Evolutionary conservation across 2,888 invertebrate genomes (phyloP), one percentile per base, ranked within the genome.

Genomic region (Phlogophora meticulosa): DNA sequence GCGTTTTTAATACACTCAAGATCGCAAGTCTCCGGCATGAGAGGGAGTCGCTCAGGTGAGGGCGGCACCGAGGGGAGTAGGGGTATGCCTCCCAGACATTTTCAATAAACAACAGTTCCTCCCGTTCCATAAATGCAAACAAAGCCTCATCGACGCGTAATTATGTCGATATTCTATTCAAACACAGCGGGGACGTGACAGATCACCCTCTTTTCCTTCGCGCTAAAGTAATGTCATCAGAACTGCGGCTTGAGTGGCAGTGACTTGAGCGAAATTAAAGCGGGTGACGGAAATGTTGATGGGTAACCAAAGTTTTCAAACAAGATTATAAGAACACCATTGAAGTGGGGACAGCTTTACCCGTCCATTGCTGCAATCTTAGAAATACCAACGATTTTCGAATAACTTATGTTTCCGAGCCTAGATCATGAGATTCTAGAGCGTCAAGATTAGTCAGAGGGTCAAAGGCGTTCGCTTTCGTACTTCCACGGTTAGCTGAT

Each of bases 41-140:
- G 71, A 49, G 60, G 71, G 80, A 55, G 71, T 63, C 52, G 4
- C 15, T 56, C 57, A 72, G 71, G 72, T 74, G 75, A 63, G 66
- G 57, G 69, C 13, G 73, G 69, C 17, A 34, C 52, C n/a, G n/a
- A n/a, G 17, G 55, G 36, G 58, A 56, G 70, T 13, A 68, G 53
- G 68, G 65, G 61, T 67, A 61, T 60, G 69, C 63, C 59, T 74
- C 57, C 65, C 65, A 81, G 77, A 78, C 65, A 80, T 84, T 85
- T 88, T 84, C 85, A 86, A 85, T 88, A 88, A 86, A 85, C 84
- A 87, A 85, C 82, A 82, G 75, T 85, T 75, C 72, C 76, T 79
- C 84, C 74, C 72, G 72, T 62, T 70, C 69, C 78, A 80, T 78
- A 76, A 80, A 70, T 73, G 82, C 72, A 67, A 78, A 80, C 73